phyloP scores from a whole-genome alignment of 2,888 invertebrate genomes.

The Ochropacha duplaris region DNA sequence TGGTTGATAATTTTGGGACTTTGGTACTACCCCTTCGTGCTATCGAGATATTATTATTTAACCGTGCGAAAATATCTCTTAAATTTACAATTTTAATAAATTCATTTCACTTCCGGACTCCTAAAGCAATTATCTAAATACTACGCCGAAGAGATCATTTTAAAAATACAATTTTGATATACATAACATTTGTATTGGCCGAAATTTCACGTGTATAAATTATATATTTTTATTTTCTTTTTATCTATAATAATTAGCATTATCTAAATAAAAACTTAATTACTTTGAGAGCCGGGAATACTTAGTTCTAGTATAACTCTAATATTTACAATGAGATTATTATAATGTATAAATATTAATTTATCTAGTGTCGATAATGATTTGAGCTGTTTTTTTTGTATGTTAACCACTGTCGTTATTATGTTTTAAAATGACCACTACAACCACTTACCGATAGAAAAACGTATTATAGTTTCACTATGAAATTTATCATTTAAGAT shows the following conservation, averaged over 20 bases:
- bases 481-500: slow-evolving; percentile 21
- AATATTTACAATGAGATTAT: slow-evolving; percentile 81
- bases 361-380: slow-evolving; percentile 78
- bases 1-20: slow-evolving; percentile 4
- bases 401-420: slow-evolving; percentile 48
- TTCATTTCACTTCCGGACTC: slow-evolving; percentile 81
- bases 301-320: slow-evolving; percentile 71
- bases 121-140: slow-evolving; percentile 79
- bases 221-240: slow-evolving; percentile 57
- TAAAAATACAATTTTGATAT: slow-evolving; percentile 81
- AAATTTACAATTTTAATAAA: slow-evolving; percentile 77
- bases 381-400: slow-evolving; percentile 72
- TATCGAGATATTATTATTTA: slow-evolving; percentile 65
- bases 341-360: slow-evolving; percentile 71
- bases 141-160: slow-evolving; percentile 81
- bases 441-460: slow-evolving; percentile 38
- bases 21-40: slow-evolving; percentile 47
- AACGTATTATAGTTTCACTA: slow-evolving; percentile 21
- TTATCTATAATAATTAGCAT: slow-evolving; percentile 56
- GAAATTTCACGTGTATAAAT: slow-evolving; percentile 73
- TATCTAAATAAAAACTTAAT: slow-evolving; percentile 75
- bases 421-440: slow-evolving; percentile 43
- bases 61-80: slow-evolving; percentile 82
- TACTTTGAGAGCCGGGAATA: slow-evolving; percentile 83
- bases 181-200: slow-evolving; percentile 78